phyloP scores from a whole-genome alignment of 2,113 vertebrate species.

The Aleadryas rufinucha region DNA sequence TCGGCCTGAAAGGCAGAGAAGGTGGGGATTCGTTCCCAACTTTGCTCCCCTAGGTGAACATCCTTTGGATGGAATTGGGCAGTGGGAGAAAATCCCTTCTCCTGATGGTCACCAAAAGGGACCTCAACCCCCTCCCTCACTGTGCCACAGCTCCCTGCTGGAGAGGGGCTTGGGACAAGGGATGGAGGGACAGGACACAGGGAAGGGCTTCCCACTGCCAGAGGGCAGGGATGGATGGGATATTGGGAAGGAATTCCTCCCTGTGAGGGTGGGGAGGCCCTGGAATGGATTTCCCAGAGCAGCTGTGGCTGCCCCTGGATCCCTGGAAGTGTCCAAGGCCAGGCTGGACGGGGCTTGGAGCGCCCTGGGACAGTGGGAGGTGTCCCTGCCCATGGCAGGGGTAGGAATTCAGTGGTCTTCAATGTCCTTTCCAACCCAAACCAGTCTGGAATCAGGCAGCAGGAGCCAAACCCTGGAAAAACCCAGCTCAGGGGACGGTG shows the following conservation, averaged over 20 bases:
- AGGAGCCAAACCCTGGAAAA: not conserved
- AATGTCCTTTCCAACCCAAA: not conserved
- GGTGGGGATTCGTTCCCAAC: not conserved
- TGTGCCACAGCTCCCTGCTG: not conserved
- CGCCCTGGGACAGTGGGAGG: not conserved
- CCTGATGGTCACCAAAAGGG: not conserved
- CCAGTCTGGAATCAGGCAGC: not conserved
- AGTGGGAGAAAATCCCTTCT: not conserved
- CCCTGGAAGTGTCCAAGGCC: not conserved
- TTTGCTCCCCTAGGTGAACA: not conserved
- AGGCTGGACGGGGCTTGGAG: accelerated
- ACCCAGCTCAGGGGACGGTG: not conserved
- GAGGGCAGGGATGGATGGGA: not conserved
- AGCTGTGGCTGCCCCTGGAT: not conserved
- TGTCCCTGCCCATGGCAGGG: not conserved
- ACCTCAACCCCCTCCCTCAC: accelerated
- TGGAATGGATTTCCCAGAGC: too few species aligned
- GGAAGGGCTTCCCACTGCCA: not conserved
- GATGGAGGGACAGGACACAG: not conserved
- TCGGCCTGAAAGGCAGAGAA: not conserved
- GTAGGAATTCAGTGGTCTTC: not conserved
- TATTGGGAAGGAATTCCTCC: not conserved
- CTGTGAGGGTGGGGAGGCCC: accelerated
- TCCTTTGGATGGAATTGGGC: not conserved
- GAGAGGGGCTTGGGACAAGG: not conserved